Evolutionary conservation across 2,888 invertebrate species (phyloP), one percentile per base, ranked within the genome.

Genomic region (Sinopyrophorus schimmeli): DNA sequence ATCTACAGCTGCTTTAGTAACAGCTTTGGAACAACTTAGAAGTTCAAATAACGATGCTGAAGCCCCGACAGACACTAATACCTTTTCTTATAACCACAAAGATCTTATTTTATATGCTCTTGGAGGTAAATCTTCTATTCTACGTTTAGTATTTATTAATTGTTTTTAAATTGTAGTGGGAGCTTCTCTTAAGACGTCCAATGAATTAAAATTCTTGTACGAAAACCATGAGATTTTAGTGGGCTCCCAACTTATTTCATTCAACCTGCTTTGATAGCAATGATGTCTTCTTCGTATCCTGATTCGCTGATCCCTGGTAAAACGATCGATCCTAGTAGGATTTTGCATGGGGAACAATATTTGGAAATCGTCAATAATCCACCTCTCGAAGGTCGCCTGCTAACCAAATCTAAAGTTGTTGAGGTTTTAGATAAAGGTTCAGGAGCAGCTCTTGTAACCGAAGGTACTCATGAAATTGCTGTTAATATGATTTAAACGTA

Each of bases 321-420:
- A 53, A 49, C 57, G 6, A 47, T 73, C 10, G 59, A 60, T 41
- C 55, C 73, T 2, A 64, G 60, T 12, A 65, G 91, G 84, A 78
- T 94, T 37, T 78, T 99, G 1, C 99, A 99, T 70, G 99, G 98
- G 1, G 99, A 99, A 70, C 98, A 99, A 68, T 99, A 90, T 71
- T 77, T 97, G 24, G 95, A 98, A 77, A 76, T 95, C 44, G 66
- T 84, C 1, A 84, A 81, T 60, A 84, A 77, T 31, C 84, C 79
- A 27, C 78, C 84, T 62, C 89, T 83, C 15, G 82, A 83, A 51
- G 89, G 84, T 3, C 79, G 76, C 17, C 76, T 97, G 51, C 79
- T 79, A 7, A 83, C 86, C 4, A 80, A 79, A 64, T 76, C 81
- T 20, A 82, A 79, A 58, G 77, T 96, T 5, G 82, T 82, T 9